Percentiles rank a stretch among this genome's conserved stretches.
phyloP scores from a whole-genome alignment of 2,888 invertebrate species.

The Pterostichus niger region DNA sequence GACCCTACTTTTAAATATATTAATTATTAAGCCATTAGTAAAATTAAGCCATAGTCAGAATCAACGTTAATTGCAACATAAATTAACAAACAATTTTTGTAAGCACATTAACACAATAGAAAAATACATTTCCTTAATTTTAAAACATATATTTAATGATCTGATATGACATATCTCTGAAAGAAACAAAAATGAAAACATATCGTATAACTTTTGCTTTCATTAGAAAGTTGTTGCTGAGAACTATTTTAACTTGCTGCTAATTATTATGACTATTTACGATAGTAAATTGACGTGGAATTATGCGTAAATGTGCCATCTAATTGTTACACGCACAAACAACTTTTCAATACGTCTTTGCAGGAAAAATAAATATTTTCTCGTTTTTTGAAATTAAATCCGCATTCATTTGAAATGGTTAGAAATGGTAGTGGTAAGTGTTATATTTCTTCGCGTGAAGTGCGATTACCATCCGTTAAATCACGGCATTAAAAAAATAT shows the following conservation, averaged over 20 bases:
- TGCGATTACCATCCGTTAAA: too few relatives aligned
- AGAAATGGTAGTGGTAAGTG: too few relatives aligned
- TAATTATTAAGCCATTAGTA: constrained; percentile 37
- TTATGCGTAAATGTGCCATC: constrained; percentile 39
- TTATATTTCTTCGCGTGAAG: too few relatives aligned
- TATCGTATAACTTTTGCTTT: constrained; percentile 55
- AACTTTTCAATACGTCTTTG: too few relatives aligned
- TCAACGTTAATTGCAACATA: constrained; percentile 4
- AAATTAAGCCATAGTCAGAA: neutral
- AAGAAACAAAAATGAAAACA: constrained; percentile 38
- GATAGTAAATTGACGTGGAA: constrained; percentile 10
- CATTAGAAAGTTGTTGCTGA: constrained; percentile 60
- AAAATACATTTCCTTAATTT: constrained; percentile 21
- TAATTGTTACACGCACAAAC: constrained; percentile 1
- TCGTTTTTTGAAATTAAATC: too few relatives aligned
- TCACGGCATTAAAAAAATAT: too few relatives aligned
- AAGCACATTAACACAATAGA: constrained; percentile 29
- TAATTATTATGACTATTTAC: constrained; percentile 46
- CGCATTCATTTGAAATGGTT: too few relatives aligned
- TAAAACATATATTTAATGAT: constrained; percentile 4
- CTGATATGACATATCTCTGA: constrained; percentile 14
- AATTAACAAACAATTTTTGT: constrained; percentile 1
- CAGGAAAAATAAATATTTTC: neutral
- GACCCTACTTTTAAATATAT: constrained; percentile 17
- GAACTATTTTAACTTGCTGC: constrained; percentile 28